Percentiles rank a stretch among this genome's conserved stretches.
Conservation (phyloP, 2,797 vertebrate species). For the Melanotaenia boesemani region DNA sequence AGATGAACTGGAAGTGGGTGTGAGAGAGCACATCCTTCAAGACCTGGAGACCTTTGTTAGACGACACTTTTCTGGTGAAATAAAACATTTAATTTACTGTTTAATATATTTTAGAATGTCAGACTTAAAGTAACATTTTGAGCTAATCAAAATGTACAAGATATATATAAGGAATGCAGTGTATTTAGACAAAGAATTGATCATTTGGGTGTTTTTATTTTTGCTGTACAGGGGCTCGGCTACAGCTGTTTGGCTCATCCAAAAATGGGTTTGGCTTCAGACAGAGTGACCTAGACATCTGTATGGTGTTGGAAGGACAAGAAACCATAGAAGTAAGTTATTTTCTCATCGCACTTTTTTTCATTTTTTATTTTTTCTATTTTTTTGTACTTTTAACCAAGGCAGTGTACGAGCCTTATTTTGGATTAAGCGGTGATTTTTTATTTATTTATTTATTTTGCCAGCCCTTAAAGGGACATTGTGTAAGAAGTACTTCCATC, state of each 20-base stretch:
- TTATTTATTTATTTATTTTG: not conserved
- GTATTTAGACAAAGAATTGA: not conserved
- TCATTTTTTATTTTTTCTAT: not conserved
- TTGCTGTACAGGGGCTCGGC: slow-evolving; percentile 84
- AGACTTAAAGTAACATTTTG: not conserved
- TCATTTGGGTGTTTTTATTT: not conserved
- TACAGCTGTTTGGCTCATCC: slow-evolving; percentile 94
- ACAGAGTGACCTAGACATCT: slow-evolving; percentile 96
- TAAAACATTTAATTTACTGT: not conserved
- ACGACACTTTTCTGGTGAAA: slow-evolving; percentile 88
- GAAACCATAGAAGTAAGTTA: slow-evolving; percentile 88
- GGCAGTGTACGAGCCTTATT: not conserved
- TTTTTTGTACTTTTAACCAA: not conserved
- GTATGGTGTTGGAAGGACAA: slow-evolving; percentile 92
- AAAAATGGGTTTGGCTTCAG: slow-evolving; percentile 98
- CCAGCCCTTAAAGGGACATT: too few species aligned
- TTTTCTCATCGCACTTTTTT: not conserved
- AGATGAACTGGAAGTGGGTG: slow-evolving; percentile 85
- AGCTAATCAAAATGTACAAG: not conserved
- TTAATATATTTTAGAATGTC: not conserved
- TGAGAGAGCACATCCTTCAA: slow-evolving; percentile 90
- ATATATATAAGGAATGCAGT: not conserved
- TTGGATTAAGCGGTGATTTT: too few species aligned
- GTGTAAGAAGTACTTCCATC: too few species aligned
- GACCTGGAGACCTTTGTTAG: slow-evolving; percentile 91